Evolutionary conservation across 2,113 vertebrate species (phyloP).

Genomic region (Eupsittula cactorum): DNA sequence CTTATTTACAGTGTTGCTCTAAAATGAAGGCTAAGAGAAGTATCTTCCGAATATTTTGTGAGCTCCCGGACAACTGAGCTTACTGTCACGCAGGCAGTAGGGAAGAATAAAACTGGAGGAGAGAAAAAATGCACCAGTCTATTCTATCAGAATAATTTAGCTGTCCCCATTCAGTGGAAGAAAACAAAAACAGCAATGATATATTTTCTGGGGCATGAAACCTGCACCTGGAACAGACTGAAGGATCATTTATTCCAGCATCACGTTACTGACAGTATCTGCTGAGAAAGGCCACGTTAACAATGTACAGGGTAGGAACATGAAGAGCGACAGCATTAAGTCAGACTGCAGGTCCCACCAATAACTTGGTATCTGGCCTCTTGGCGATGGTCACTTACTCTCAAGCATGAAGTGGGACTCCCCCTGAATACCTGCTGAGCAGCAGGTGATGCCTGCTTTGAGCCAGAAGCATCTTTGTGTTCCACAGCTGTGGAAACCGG

Average conservation of each 20-base stretch:
- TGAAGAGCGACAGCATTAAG: not conserved
- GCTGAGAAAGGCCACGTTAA: not conserved
- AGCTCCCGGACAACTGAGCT: not conserved
- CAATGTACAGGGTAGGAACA: not conserved
- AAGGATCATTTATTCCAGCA: not conserved
- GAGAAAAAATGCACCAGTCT: not conserved
- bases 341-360: not conserved
- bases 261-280: not conserved
- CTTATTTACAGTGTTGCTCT: not conserved
- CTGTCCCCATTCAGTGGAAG: not conserved
- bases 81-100: not conserved
- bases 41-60: not conserved
- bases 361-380: not conserved
- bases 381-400: not conserved
- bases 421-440: not conserved
- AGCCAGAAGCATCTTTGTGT: not conserved
- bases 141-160: not conserved
- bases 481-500: not conserved
- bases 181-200: not conserved
- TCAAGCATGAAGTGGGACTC: not conserved
- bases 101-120: not conserved
- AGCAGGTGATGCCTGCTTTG: not conserved
- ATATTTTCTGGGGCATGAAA: not conserved
- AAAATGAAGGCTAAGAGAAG: not conserved
- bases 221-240: not conserved